A percentile compares a stretch with the other conserved stretches of the same genome.
These are phyloP conservation scores for Hassar affinis DNA, from an alignment of 2,113 vertebrate species.

Conservation along the genomic window DNA sequence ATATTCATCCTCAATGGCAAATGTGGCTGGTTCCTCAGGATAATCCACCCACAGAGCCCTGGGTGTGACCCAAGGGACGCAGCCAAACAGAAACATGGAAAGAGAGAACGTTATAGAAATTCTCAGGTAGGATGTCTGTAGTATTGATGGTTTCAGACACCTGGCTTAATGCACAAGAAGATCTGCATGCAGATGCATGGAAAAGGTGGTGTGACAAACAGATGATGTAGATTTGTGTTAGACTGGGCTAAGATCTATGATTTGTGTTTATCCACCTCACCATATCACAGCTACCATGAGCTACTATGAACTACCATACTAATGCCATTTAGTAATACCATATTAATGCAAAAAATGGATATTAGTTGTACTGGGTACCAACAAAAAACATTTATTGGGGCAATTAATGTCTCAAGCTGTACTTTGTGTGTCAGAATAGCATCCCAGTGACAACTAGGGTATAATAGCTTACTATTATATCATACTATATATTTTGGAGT, in stretches of 20 bases:
- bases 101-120: background rate
- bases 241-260: background rate
- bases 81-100: background rate
- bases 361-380: background rate
- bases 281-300: background rate
- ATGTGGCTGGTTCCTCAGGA: conserved; percentile 78
- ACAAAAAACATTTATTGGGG: background rate
- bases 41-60: conserved; percentile 89
- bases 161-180: background rate
- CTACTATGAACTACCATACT: background rate
- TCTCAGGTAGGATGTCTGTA: background rate
- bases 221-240: background rate
- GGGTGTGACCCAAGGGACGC: conserved; percentile 20
- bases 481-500: background rate
- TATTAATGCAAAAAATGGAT: background rate
- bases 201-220: background rate
- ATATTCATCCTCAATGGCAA: conserved; percentile 82
- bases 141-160: background rate
- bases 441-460: background rate
- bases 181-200: background rate
- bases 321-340: too few relatives aligned
- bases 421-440: background rate
- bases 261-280: background rate
- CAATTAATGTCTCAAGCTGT: background rate
- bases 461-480: background rate